A percentile compares a stretch with the other conserved stretches of the same genome.
phyloP scores from a whole-genome alignment of 2,888 invertebrate species.

The Agonopterix subpropinquella region DNA sequence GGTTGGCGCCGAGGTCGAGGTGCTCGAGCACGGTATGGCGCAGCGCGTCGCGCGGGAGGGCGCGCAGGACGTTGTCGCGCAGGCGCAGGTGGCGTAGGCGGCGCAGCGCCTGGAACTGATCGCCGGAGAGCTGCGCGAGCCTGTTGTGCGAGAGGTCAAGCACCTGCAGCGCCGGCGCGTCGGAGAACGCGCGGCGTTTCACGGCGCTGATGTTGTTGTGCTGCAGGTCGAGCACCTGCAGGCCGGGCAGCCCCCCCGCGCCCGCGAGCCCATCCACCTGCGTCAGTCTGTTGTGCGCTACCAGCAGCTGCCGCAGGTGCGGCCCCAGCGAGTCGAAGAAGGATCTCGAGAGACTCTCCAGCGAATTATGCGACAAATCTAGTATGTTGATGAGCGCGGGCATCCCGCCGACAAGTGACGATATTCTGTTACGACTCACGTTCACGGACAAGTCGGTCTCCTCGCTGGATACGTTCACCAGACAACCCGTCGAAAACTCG shows the following conservation, averaged over 20 bases:
- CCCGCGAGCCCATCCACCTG: conserved; percentile 58
- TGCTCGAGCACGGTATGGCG: conserved; percentile 84
- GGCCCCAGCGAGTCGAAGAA: conserved; percentile 68
- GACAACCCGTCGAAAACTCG: conserved; percentile 77
- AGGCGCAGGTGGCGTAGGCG: conserved; percentile 81
- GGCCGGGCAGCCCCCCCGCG: conserved; percentile 23
- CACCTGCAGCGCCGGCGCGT: conserved; percentile 33
- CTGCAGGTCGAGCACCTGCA: conserved; percentile 71
- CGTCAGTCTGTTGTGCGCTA: conserved; percentile 77
- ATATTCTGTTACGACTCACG: conserved; percentile 79
- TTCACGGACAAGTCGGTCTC: conserved; percentile 80
- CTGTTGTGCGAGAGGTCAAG: conserved; percentile 41
- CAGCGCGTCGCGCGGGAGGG: conserved; percentile 83
- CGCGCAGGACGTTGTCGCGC: conserved; percentile 79
- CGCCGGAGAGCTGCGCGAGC: conserved; percentile 33
- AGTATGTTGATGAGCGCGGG: conserved; percentile 73
- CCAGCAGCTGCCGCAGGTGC: conserved; percentile 33
- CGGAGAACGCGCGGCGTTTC: conserved; percentile 81
- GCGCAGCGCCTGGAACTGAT: conserved; percentile 70
- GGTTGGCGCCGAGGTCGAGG: conserved; percentile 83
- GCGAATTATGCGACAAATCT: conserved; percentile 79
- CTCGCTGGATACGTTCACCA: conserved; percentile 77
- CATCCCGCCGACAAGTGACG: conserved; percentile 34
- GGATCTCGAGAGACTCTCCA: conserved; percentile 71
- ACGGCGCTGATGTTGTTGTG: conserved; percentile 80